Evolutionary conservation across 2,888 invertebrate genomes (phyloP), one percentile per base, ranked within the genome.

Genomic region (Carcina quercana): DNA sequence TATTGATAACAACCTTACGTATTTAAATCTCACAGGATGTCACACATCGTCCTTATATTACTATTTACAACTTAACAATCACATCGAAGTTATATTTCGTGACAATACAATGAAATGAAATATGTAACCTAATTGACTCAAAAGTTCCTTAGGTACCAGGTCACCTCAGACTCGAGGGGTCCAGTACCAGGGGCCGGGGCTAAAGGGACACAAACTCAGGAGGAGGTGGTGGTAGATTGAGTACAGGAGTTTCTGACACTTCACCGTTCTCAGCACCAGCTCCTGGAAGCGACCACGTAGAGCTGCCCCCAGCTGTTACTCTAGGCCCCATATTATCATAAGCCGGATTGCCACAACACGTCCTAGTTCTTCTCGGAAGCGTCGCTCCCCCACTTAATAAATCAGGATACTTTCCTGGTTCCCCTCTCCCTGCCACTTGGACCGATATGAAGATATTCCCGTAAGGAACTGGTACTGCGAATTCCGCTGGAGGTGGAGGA

Each of bases 301-400:
- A 80, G 88, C 94, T 59, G 87, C 95, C 69, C 1, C 93, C 93
- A 8, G 94, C 95, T n/a, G 95, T 95, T 31, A 95, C 93, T 51
- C 95, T 86, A 21, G 94, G 92, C 1, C 95, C 95, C 92, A 95
- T 94, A 71, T 95, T 95, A 73, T 96, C 95, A 66, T 95, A 95
- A 30, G 92, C 92, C 19, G 91, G 89, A 44, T 76, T 84, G 19
- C 83, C 71, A 63, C 76, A 87, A 42, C 78, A 84, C 24, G 69
- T 75, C 37, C 80, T 61, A 42, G 63, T 78, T 29, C 87, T 63
- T 31, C 87, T 61, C 5, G 87, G 88, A 22, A 86, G 48, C 34
- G 86, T 76, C 14, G 82, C 72, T 35, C 75, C 69, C 41, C 75
- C 69, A 40, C 75, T 79, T 45, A 94, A 72, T 42, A 94, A 79